These are phyloP conservation scores for Artibeus jamaicensis DNA, from an alignment of 2,797 vertebrate species.

Conservation along the genomic window DNA sequence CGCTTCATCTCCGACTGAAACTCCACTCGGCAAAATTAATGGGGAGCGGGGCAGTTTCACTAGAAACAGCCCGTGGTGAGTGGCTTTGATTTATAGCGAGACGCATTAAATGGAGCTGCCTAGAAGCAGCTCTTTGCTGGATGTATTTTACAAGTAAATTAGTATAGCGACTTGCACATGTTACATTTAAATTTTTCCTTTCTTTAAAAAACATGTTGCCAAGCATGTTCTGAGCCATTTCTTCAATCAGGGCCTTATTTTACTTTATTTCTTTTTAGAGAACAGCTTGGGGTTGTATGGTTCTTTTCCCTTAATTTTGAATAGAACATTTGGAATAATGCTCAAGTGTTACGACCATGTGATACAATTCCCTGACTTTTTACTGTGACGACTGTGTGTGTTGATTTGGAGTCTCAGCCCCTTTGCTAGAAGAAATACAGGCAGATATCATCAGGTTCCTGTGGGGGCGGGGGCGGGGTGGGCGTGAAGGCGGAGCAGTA, in stretches of 20 bases:
- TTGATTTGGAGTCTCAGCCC: neutral
- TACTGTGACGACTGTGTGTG: fast-evolving
- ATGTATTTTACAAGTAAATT: constrained; percentile 65
- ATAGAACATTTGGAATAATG: neutral
- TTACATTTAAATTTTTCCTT: constrained; percentile 36
- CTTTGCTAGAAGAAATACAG: neutral
- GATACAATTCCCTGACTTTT: neutral
- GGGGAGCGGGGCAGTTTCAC: constrained; percentile 63
- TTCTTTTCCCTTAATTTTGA: neutral
- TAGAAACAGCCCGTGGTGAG: constrained; percentile 62
- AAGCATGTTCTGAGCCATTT: neutral
- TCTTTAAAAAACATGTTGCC: constrained; percentile 34
- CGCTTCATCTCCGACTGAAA: constrained; percentile 77
- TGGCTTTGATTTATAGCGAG: constrained; percentile 74
- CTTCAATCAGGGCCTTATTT: neutral
- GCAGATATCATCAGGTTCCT: fast-evolving
- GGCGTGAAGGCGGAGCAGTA: neutral
- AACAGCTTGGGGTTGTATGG: neutral
- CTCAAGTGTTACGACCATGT: neutral
- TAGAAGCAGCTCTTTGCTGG: constrained; percentile 63
- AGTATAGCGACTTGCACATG: constrained; percentile 58
- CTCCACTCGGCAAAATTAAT: constrained; percentile 77
- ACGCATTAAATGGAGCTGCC: constrained; percentile 43
- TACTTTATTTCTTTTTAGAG: neutral
- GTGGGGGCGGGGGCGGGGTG: fast-evolving